A percentile compares a stretch with the other conserved stretches of the same genome.
These are phyloP conservation scores for Diabrotica balteata DNA, from an alignment of 2,888 invertebrate species.

Conservation along the genomic window DNA sequence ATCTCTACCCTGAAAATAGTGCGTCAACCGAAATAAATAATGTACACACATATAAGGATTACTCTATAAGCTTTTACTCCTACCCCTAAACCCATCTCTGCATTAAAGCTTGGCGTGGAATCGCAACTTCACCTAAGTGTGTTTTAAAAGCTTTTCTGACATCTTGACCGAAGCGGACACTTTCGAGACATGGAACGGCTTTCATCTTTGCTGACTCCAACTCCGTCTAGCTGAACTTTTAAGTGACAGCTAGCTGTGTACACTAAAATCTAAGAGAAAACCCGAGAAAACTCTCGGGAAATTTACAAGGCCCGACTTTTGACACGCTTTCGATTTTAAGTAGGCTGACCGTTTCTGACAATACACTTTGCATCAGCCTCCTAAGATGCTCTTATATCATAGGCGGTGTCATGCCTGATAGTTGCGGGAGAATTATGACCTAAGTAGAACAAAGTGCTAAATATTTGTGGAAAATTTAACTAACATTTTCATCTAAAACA, in stretches of 20 bases:
- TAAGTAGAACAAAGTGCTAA: too few species aligned
- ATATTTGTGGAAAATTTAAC: too few species aligned
- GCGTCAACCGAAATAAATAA: constrained; percentile 15
- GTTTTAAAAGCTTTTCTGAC: constrained; percentile 64
- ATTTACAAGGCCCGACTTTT: constrained; percentile 40
- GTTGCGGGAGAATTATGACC: too few species aligned
- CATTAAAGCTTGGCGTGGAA: constrained; percentile 35
- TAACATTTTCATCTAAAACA: too few species aligned
- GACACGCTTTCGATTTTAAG: constrained; percentile 46
- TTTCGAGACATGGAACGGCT: constrained; percentile 62
- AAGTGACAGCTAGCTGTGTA: constrained; percentile 47
- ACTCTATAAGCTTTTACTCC: constrained; percentile 11
- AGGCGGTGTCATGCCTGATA: not conserved
- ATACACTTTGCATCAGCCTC: constrained; percentile 28
- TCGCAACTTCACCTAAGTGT: constrained; percentile 53
- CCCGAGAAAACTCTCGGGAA: constrained; percentile 28
- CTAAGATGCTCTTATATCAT: constrained; percentile 20
- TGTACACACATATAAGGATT: constrained; percentile 21
- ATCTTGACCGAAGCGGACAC: constrained; percentile 63
- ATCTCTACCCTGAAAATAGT: constrained; percentile 8
- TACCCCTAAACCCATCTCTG: constrained; percentile 31
- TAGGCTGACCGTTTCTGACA: constrained; percentile 37
- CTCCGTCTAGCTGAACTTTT: constrained; percentile 47
- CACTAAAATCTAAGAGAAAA: constrained; percentile 35
- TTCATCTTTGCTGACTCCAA: constrained; percentile 55